phyloP scores from a whole-genome alignment of 2,888 invertebrate genomes.

The Hypolimnas misippus region DNA sequence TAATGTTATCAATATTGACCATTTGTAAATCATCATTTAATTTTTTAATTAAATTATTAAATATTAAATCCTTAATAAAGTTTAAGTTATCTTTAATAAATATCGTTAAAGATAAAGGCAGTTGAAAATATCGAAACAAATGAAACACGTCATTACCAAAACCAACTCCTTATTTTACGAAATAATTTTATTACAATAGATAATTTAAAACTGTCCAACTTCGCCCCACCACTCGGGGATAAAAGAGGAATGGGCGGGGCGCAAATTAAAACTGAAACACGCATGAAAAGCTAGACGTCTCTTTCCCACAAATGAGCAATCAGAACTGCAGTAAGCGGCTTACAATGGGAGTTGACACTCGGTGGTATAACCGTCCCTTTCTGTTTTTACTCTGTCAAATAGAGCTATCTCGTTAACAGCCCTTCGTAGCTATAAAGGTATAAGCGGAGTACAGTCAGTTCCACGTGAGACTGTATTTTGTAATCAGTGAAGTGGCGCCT shows the following conservation, averaged over 20 bases:
- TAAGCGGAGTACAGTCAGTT: conserved; percentile 65
- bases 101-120: too few species aligned
- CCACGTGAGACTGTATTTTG: conserved; percentile 82
- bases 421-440: conserved; percentile 77
- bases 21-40: too few species aligned
- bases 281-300: conserved; percentile 66
- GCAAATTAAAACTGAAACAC: conserved; percentile 61
- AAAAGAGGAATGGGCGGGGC: conserved; percentile 77
- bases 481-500: conserved; percentile 82
- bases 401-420: conserved; percentile 65
- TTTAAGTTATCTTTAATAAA: too few species aligned
- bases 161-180: conserved; percentile 82
- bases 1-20: background rate
- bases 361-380: conserved; percentile 62
- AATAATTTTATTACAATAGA: conserved; percentile 84
- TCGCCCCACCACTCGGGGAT: conserved; percentile 75
- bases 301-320: conserved; percentile 80
- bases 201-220: conserved; percentile 83
- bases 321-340: conserved; percentile 76
- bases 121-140: conserved; percentile 69
- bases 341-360: conserved; percentile 77
- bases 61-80: too few species aligned
- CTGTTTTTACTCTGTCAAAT: conserved; percentile 53
- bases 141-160: conserved; percentile 81
- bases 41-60: too few species aligned